Percentiles rank a stretch among this genome's conserved stretches.
phyloP scores from a whole-genome alignment of 2,797 vertebrate genomes.

The Helostoma temminkii region DNA sequence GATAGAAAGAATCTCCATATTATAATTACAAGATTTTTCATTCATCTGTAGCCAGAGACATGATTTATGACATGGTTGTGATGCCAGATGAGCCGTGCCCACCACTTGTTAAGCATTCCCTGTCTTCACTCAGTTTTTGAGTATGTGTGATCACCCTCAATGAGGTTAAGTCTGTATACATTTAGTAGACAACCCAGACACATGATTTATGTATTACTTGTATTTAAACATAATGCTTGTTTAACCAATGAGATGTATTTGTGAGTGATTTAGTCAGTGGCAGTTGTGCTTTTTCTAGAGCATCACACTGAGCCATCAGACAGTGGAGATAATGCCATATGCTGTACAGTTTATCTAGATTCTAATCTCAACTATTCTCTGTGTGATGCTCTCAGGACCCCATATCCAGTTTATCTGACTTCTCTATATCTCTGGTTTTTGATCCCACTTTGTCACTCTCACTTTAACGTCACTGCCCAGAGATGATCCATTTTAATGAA shows the following conservation, averaged over 20 bases:
- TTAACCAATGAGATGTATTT: conserved; percentile 34
- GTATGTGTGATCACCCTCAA: conserved; percentile 6
- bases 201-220: conserved; percentile 17
- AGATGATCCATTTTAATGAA: conserved; percentile 63
- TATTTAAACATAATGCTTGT: conserved; percentile 32
- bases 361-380: conserved; percentile 33
- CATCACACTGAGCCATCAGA: conserved; percentile 3
- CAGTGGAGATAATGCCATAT: conserved; percentile 28
- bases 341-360: conserved; percentile 52
- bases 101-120: conserved; percentile 15
- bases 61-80: conserved; percentile 44
- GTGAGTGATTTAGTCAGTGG: conserved; percentile 30
- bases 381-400: conserved; percentile 41
- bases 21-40: conserved; percentile 60
- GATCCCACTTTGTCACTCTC: conserved; percentile 46
- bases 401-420: conserved; percentile 53
- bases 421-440: conserved; percentile 53
- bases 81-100: conserved; percentile 1
- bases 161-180: conserved; percentile 9
- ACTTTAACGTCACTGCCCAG: conserved; percentile 56
- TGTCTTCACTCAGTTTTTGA: conserved; percentile 3
- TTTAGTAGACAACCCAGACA: conserved; percentile 22
- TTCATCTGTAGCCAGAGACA: conserved; percentile 45
- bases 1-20: conserved; percentile 49
- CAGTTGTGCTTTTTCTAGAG: conserved; percentile 27